phyloP scores from a whole-genome alignment of 2,888 invertebrate genomes.

The Nomada fucata region DNA sequence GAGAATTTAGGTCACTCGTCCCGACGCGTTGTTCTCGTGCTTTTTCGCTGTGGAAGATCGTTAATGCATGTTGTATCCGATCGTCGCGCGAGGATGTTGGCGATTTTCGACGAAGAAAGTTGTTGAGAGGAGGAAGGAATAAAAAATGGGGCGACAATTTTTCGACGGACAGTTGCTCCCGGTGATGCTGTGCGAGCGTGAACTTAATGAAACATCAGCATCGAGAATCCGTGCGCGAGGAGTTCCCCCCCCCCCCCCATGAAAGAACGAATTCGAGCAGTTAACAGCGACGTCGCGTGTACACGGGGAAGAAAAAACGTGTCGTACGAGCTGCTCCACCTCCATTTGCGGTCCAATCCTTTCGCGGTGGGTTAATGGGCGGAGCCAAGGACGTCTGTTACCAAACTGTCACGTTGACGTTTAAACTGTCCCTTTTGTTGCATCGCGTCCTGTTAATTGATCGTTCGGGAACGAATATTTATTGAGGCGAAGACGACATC shows the following conservation, averaged over 20 bases:
- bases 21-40: background rate
- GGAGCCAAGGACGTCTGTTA: slow-evolving; percentile 62
- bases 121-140: background rate
- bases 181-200: no score
- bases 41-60: background rate
- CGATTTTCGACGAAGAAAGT: background rate
- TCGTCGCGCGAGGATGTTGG: background rate
- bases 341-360: slow-evolving; percentile 61
- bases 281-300: slow-evolving; percentile 38
- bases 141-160: background rate
- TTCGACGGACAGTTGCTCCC: background rate
- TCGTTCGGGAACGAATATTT: background rate
- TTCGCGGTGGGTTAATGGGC: slow-evolving; percentile 64
- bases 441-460: background rate
- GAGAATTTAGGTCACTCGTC: slow-evolving; percentile 39
- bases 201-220: background rate
- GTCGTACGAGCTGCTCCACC: slow-evolving; percentile 53
- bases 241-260: background rate
- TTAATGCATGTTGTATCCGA: no score
- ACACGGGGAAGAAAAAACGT: slow-evolving; percentile 48
- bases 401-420: slow-evolving; percentile 53
- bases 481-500: no score
- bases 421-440: slow-evolving; percentile 6
- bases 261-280: slow-evolving; percentile 30
- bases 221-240: background rate